Percentiles rank a stretch among this genome's conserved stretches.
Evolutionary conservation across 2,888 invertebrate genomes (phyloP).

Genomic region (Spodoptera littoralis): DNA sequence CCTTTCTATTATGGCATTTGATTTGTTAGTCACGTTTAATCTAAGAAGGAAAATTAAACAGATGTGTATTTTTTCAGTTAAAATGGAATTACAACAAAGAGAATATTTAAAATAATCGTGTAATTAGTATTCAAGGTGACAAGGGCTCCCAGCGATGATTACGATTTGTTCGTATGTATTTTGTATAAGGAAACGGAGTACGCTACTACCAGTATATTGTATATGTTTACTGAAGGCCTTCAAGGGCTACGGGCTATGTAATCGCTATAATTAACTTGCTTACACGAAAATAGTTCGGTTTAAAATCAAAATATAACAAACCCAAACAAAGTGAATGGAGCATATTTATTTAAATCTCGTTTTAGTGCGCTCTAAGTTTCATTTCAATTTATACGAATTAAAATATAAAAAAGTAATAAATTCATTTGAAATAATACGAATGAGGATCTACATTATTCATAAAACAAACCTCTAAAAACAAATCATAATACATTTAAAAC

Average conservation of each 20-base stretch:
- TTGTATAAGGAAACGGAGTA: slow-evolving; percentile 52
- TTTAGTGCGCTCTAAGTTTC: too few species aligned
- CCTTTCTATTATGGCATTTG: not conserved
- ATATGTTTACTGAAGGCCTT: slow-evolving; percentile 37
- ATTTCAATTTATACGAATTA: too few species aligned
- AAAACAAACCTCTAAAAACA: not conserved
- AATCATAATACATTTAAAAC: slow-evolving; percentile 5
- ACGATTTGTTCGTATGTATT: slow-evolving; percentile 46
- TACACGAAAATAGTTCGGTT: slow-evolving; percentile 7
- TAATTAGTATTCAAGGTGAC: slow-evolving; percentile 80
- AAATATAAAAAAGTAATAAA: too few species aligned
- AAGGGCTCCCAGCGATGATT: slow-evolving; percentile 60
- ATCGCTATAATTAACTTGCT: slow-evolving; percentile 36
- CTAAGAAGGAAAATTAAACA: not conserved
- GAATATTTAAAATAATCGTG: slow-evolving; percentile 63
- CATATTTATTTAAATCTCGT: too few species aligned
- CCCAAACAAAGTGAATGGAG: too few species aligned
- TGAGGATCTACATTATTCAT: too few species aligned
- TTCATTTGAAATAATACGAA: too few species aligned
- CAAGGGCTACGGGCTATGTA: slow-evolving; percentile 35
- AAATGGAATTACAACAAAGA: slow-evolving; percentile 52
- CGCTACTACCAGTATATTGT: slow-evolving; percentile 16
- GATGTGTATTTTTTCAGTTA: slow-evolving; percentile 10
- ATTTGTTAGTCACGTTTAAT: not conserved
- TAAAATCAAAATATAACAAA: not conserved